These are phyloP conservation scores for Helicolenus hilgendorfi DNA, from an alignment of 2,797 vertebrate species.

Conservation along the genomic window DNA sequence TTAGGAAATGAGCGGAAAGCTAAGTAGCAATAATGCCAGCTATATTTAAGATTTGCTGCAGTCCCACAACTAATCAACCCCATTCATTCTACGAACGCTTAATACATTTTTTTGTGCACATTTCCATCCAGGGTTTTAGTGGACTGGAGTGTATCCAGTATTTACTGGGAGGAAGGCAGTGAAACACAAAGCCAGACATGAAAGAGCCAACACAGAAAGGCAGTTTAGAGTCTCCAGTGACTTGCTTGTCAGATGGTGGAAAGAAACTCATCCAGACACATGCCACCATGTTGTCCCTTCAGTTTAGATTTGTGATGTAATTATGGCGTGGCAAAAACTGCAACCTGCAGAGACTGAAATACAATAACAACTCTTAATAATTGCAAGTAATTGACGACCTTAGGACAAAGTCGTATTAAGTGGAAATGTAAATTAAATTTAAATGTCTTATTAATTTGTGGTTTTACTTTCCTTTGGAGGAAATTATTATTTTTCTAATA, in stretches of 20 bases:
- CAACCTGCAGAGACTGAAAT: background rate
- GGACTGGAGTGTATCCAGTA: constrained; percentile 1
- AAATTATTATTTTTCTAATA: background rate
- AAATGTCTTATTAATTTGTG: background rate
- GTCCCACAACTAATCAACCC: background rate
- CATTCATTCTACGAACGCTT: background rate
- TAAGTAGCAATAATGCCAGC: background rate
- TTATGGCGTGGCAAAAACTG: background rate
- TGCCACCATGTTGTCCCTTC: background rate
- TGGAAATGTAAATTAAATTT: background rate
- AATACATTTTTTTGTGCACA: background rate
- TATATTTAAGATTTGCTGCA: constrained; percentile 5
- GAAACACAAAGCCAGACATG: constrained; percentile 41
- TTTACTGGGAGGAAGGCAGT: constrained; percentile 12
- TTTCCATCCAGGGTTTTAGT: background rate
- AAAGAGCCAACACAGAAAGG: constrained; percentile 32
- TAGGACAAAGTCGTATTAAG: background rate
- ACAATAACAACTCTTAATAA: background rate
- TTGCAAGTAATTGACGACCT: background rate
- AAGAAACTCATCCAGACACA: constrained; percentile 25
- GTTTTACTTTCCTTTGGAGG: background rate
- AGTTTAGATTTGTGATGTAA: constrained; percentile 28
- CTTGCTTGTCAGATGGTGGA: constrained; percentile 19
- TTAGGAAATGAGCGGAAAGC: constrained; percentile 3
- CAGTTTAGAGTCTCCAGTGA: constrained; percentile 45